phyloP scores from a whole-genome alignment of 1,140 invertebrate species.

The Chrysoperla carnea region DNA sequence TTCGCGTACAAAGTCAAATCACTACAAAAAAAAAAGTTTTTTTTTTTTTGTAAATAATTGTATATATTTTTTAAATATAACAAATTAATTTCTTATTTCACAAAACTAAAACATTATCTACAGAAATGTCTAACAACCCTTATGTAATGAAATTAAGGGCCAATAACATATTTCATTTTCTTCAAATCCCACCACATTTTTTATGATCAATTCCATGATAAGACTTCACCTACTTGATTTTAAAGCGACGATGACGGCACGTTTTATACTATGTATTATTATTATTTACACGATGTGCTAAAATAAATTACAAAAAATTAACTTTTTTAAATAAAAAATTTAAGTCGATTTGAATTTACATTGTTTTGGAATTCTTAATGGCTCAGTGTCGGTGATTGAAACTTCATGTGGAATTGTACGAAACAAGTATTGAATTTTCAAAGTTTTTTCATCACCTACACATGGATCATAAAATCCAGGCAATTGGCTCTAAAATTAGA shows the following conservation, averaged over 20 bases:
- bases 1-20: too few relatives aligned
- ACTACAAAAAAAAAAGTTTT: too few relatives aligned
- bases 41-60: too few relatives aligned
- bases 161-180: too few relatives aligned
- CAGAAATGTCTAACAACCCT: not conserved
- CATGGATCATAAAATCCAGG: slow-evolving; percentile 96
- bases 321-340: not conserved
- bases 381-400: slow-evolving; percentile 61
- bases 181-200: too few relatives aligned
- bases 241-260: too few relatives aligned
- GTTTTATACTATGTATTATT: too few relatives aligned
- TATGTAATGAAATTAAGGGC: too few relatives aligned
- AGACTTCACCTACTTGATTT: too few relatives aligned
- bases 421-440: slow-evolving; percentile 77
- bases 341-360: slow-evolving; percentile 10
- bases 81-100: not conserved
- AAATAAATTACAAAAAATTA: slow-evolving; percentile 6
- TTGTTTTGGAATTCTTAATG: slow-evolving; percentile 51
- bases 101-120: too few relatives aligned
- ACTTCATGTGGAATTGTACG: slow-evolving; percentile 59
- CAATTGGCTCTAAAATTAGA: slow-evolving; percentile 60
- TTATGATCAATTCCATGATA: too few relatives aligned
- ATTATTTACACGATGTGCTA: slow-evolving; percentile 13
- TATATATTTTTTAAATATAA: not conserved
- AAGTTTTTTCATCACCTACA: slow-evolving; percentile 77